Evolutionary conservation across 2,888 invertebrate genomes (phyloP).

Genomic region (Formica aserva): DNA sequence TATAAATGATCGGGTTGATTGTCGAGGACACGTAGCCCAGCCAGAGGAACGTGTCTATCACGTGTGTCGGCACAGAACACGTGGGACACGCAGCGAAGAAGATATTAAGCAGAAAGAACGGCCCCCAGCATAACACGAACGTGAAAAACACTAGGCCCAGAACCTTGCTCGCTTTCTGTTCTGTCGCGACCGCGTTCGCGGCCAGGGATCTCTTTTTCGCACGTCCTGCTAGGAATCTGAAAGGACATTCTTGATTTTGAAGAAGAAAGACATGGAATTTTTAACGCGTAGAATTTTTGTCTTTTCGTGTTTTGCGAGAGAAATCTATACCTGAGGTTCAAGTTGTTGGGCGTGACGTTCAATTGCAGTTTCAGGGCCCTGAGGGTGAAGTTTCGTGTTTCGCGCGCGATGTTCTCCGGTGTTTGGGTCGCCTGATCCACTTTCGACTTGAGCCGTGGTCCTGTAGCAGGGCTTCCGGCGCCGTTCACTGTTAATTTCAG

Average conservation of each 20-base stretch:
- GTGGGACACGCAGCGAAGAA: slow-evolving; percentile 94
- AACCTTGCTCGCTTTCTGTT: slow-evolving; percentile 98
- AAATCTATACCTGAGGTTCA: slow-evolving; percentile 87
- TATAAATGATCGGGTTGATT: slow-evolving; percentile 97
- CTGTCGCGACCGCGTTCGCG: slow-evolving; percentile 94
- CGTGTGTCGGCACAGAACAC: slow-evolving; percentile 91
- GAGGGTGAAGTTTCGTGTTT: slow-evolving; percentile 89
- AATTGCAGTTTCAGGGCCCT: slow-evolving; percentile 88
- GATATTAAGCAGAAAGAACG: slow-evolving; percentile 96
- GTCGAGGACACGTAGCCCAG: slow-evolving; percentile 96
- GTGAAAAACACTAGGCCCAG: slow-evolving; percentile 96
- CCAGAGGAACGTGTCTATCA: slow-evolving; percentile 95
- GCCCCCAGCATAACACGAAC: slow-evolving; percentile 97
- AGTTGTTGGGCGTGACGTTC: slow-evolving; percentile 88
- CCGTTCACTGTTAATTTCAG: slow-evolving; percentile 89
- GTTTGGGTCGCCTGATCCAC: slow-evolving; percentile 91
- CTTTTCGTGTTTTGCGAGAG: neutral
- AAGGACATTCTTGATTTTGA: slow-evolving; percentile 14
- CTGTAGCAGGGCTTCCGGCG: slow-evolving; percentile 77
- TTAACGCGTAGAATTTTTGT: neutral
- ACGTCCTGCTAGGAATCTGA: slow-evolving; percentile 90
- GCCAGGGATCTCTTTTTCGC: slow-evolving; percentile 91
- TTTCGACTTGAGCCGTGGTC: slow-evolving; percentile 76
- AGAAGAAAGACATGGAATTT: neutral
- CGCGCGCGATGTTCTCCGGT: slow-evolving; percentile 90